Evolutionary conservation across 1,140 invertebrate genomes (phyloP), one percentile per base, ranked within the genome.

Genomic region (Nephila pilipes): DNA sequence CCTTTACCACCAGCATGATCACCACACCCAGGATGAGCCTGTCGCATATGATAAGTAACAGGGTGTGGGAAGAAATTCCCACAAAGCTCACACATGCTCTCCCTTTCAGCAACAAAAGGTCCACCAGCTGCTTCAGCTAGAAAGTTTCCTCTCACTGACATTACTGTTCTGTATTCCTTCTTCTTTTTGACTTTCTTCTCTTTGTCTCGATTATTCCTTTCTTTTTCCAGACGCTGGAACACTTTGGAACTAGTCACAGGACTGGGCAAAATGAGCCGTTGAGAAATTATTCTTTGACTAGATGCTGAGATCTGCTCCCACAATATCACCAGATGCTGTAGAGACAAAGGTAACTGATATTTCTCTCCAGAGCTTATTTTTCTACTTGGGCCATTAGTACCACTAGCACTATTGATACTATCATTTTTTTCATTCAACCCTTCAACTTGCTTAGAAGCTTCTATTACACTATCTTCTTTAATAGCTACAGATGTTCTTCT

Each of bases 21-120:
- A 0, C 98, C 98, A 95, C 99, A 99, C 1, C 99, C 99, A 4
- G 97, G 97, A 96, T 99, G 99, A 65, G 97, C 95, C 94, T 97
- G 97, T 80, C 97, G 96, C 98, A 99, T 99, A 95, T 99, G 99
- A 94, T 98, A 98, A 0, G 98, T 99, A 0, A 99, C 96, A 1
- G 98, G 98, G 95, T 97, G 97, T 88, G 97, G 96, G 94, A 97
- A 97, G 95, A 96, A 96, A 29, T 95, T 95, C 10, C 97, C 98
- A 95, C 99, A 99, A 29, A 99, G 96, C 95, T 99, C 99, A 95
- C 99, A 99, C 55, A 96, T 95, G 10, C 97, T 97, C 91, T 97
- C 97, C 25, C 96, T 95, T n/a, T 96, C 95, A 36, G 95, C 12
- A 94, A 94, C 83, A 94, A 88, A 60, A 25, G 88, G 94, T 93